Evolutionary conservation across 2,797 vertebrate species (phyloP).

Genomic region (Parauchenoglanis ngamensis): DNA sequence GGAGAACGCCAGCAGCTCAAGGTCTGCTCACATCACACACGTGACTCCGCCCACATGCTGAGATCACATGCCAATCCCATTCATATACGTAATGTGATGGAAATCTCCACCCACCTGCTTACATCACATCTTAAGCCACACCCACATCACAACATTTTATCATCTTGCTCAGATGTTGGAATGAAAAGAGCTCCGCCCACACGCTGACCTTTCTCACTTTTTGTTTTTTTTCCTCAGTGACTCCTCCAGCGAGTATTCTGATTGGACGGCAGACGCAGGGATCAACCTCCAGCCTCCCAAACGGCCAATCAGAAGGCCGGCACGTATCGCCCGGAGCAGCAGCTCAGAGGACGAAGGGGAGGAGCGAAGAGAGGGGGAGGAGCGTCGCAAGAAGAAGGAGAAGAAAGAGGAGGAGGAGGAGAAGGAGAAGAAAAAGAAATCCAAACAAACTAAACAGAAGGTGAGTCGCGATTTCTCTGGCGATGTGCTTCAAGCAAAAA

Average conservation of each 20-base stretch:
- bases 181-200: background rate
- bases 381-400: conserved; percentile 56
- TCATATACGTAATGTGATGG: background rate
- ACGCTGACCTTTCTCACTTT: background rate
- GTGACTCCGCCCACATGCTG: background rate
- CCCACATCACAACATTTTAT: background rate
- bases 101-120: background rate
- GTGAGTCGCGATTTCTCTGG: conserved; percentile 63
- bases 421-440: conserved; percentile 78
- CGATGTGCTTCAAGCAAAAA: background rate
- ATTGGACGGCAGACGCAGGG: conserved; percentile 97
- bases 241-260: conserved; percentile 97
- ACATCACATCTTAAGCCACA: background rate
- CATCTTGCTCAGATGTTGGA: background rate
- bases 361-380: conserved; percentile 60
- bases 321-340: conserved; percentile 82
- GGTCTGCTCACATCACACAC: conserved; percentile 67
- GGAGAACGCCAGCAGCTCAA: conserved; percentile 95
- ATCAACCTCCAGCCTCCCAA: conserved; percentile 98
- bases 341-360: conserved; percentile 91
- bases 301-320: conserved; percentile 83
- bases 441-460: conserved; percentile 87
- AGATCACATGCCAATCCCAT: background rate
- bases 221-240: conserved; percentile 71
- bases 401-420: conserved; percentile 75